Conservation (phyloP, 2,888 invertebrate species). For the Unio delphinus region DNA sequence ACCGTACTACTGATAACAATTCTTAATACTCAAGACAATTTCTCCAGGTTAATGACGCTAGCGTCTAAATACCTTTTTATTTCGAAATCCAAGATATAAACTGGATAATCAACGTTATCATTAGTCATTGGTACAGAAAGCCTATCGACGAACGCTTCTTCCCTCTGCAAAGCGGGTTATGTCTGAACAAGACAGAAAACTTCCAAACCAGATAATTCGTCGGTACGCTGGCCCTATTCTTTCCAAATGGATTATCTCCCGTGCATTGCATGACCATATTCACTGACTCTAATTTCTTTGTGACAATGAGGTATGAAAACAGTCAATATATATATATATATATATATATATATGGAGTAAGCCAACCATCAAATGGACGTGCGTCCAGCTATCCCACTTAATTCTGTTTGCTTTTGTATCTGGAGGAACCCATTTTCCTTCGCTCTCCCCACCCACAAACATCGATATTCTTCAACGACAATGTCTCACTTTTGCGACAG, state of each 20-base stretch:
- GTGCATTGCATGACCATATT: conserved; percentile 6
- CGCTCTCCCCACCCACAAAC: too few species aligned
- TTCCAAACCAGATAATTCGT: conserved; percentile 11
- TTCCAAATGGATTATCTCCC: conserved; percentile 13
- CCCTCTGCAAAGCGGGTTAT: conserved; percentile 3
- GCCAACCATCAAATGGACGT: too few species aligned
- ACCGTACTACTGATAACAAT: conserved; percentile 3
- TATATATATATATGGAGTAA: too few species aligned
- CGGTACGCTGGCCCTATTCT: conserved; percentile 11
- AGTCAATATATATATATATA: too few species aligned
- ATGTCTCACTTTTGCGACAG: too few species aligned
- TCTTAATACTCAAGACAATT: not conserved
- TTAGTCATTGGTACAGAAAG: conserved; percentile 12
- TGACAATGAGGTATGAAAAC: not conserved
- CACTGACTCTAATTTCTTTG: conserved; percentile 6
- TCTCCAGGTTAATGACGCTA: conserved; percentile 2
- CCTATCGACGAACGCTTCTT: conserved; percentile 11
- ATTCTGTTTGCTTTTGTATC: too few species aligned
- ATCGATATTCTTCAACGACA: too few species aligned
- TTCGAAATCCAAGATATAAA: conserved; percentile 16
- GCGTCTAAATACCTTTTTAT: conserved; percentile 3
- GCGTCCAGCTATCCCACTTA: too few species aligned
- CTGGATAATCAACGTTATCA: conserved; percentile 13
- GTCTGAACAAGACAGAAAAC: conserved; percentile 7
- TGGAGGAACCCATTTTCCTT: too few species aligned